Evolutionary conservation across 2,797 vertebrate species (phyloP).

Genomic region (Spinus pinus): DNA sequence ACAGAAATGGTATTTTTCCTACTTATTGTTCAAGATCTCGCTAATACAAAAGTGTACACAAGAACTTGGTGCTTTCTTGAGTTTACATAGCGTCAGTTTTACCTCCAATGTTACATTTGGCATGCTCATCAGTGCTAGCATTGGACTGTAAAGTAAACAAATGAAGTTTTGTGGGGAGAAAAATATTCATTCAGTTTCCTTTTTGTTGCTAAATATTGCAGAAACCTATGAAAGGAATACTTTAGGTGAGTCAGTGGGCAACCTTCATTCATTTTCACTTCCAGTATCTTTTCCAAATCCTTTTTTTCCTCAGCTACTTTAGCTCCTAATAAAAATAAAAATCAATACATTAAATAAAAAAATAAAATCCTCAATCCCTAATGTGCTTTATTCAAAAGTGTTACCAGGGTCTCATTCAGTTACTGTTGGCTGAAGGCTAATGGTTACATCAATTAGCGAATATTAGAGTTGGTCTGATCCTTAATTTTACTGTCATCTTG

Average conservation of each 20-base stretch:
- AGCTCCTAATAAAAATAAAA: neutral
- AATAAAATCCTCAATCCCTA: neutral
- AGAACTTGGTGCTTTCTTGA: neutral
- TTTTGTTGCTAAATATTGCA: conserved; percentile 48
- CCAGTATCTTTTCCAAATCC: neutral
- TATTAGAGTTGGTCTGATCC: neutral
- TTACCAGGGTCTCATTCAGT: neutral
- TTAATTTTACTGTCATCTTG: neutral
- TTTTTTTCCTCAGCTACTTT: neutral
- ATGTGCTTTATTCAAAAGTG: neutral
- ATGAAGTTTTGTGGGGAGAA: conserved; percentile 53
- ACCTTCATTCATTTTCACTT: conserved; percentile 28
- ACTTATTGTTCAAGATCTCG: neutral
- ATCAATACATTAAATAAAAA: neutral
- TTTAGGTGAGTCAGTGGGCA: neutral
- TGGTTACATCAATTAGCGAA: neutral
- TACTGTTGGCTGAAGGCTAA: neutral
- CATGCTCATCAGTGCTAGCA: neutral
- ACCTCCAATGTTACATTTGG: conserved; percentile 33
- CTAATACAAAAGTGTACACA: neutral
- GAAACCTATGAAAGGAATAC: conserved; percentile 27
- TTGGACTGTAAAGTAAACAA: conserved; percentile 41
- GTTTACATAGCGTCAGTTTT: conserved; percentile 33
- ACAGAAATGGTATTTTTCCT: neutral
- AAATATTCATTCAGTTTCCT: conserved; percentile 57